phyloP scores from a whole-genome alignment of 2,888 invertebrate genomes.

The Priocnemis perturbator region DNA sequence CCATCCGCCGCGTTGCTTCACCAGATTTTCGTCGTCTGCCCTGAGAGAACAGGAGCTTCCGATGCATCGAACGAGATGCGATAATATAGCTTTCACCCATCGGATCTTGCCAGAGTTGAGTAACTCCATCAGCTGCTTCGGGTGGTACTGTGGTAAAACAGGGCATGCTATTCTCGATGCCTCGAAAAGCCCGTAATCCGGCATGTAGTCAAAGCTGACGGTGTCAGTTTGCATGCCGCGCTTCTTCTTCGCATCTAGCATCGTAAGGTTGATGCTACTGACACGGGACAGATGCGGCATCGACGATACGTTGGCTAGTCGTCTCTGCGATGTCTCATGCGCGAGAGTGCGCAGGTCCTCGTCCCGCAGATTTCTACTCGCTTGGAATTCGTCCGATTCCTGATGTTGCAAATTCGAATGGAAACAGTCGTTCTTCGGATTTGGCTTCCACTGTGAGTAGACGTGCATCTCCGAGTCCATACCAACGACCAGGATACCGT shows the following conservation, averaged over 20 bases:
- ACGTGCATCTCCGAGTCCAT: constrained; percentile 99
- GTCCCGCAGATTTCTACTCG: constrained; percentile 84
- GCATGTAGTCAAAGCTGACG: constrained; percentile 86
- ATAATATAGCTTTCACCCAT: constrained; percentile 98
- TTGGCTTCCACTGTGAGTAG: constrained; percentile 97
- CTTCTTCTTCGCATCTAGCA: constrained; percentile 84
- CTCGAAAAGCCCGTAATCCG: constrained; percentile 96
- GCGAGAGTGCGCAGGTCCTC: constrained; percentile 83
- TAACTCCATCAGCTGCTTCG: constrained; percentile 98
- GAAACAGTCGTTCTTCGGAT: constrained; percentile 74
- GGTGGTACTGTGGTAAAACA: constrained; percentile 98
- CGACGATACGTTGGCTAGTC: constrained; percentile 84
- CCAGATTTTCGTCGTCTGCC: constrained; percentile 75
- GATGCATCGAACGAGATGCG: constrained; percentile 92
- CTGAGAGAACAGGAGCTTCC: constrained; percentile 76
- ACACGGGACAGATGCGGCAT: constrained; percentile 89
- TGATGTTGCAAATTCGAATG: constrained; percentile 73
- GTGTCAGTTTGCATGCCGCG: constrained; percentile 76
- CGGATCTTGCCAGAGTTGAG: constrained; percentile 98
- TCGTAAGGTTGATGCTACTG: constrained; percentile 89
- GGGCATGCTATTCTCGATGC: constrained; percentile 98
- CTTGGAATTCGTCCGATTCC: constrained; percentile 84
- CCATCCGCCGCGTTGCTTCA: constrained; percentile 82
- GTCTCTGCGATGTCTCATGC: constrained; percentile 81
- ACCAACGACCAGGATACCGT: constrained; percentile 97